Base-by-base conservation (phyloP, 23 tunicate genomes). In the Diplosoma virens region DNA sequence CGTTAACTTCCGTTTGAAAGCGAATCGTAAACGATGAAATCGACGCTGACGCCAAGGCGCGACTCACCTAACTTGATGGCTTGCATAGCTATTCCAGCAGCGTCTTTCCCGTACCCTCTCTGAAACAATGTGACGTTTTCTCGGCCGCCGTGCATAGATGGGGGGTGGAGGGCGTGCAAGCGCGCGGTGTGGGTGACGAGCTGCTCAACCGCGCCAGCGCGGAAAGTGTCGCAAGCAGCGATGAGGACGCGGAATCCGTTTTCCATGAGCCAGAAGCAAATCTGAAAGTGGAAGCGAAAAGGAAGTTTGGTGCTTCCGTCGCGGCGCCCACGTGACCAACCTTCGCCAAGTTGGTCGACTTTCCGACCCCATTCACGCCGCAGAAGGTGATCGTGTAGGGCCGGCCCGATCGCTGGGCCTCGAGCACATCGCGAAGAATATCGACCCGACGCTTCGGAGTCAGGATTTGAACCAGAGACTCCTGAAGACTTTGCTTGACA, bases 141-240 rank as follows among this genome's bases (percentile, higher is more conserved):
- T 23, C 60, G 58, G 4, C 87, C 87, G 14, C 73, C 75, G 37
- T 76, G 79, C 58, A 80, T 80, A 0, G 87, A 75, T 6, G 94
- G 81, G 11, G 96, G 93, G 66, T 95, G 93, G 20, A 89, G 77
- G 1, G 88, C 79, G 64, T 80, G 86, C 45, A 95, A 80, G 29
- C 99, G 90, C 0, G 90, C 87, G 3, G 75, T 87, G 78, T 95
- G 99, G 27, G 99, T 95, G 5, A 91, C 84, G n/a, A 95, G 88
- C 48, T 95, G 99, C 36, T 95, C 99, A 6, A 95, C 99, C 0
- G 99, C 99, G 4, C 99, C 99, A 72, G 99, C 99, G 18, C 99
- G 99, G 77, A 95, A 95, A 31, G 99, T 95, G 77, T 95, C 99
- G 69, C 99, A 95, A 0, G 99, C 99, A 2, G 99, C 99, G n/a